These are phyloP conservation scores for Manis javanica DNA, from an alignment of 2,797 vertebrate species.

Conservation along the genomic window DNA sequence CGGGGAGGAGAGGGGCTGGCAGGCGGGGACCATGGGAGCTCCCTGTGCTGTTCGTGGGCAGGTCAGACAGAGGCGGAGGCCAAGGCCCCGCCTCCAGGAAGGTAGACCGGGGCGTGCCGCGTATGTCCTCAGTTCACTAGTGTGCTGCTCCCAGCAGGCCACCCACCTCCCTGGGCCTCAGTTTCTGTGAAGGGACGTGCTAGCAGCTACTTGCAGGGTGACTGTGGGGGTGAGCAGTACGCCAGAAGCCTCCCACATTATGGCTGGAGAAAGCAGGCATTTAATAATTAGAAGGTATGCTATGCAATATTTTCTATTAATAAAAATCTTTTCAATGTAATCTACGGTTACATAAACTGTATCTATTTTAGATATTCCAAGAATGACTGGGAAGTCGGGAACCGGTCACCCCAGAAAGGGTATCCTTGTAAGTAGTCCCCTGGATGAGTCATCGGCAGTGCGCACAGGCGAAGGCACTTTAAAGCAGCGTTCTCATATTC, in stretches of 20 bases:
- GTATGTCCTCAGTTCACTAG: not conserved
- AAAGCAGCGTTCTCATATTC: too few species aligned
- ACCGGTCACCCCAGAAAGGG: not conserved
- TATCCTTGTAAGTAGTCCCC: not conserved
- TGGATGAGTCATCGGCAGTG: not conserved
- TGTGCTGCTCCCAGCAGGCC: not conserved
- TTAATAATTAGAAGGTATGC: not conserved
- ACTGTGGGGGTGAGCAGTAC: rapidly evolving
- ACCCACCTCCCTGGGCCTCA: not conserved
- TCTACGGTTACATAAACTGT: not conserved
- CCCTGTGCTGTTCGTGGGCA: rapidly evolving
- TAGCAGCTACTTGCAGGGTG: rapidly evolving
- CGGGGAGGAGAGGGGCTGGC: rapidly evolving
- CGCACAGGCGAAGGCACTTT: rapidly evolving
- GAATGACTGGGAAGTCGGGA: not conserved
- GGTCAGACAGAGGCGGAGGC: rapidly evolving
- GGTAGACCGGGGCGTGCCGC: not conserved
- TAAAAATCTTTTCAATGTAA: not conserved
- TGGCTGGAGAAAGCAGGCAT: not conserved
- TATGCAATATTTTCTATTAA: not conserved
- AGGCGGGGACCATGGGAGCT: rapidly evolving
- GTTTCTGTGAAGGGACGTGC: not conserved
- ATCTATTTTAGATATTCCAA: not conserved
- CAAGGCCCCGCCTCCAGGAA: not conserved
- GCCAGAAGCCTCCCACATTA: rapidly evolving